Base-by-base conservation (phyloP, 2,888 invertebrate genomes). In the Drosophila colorata region DNA sequence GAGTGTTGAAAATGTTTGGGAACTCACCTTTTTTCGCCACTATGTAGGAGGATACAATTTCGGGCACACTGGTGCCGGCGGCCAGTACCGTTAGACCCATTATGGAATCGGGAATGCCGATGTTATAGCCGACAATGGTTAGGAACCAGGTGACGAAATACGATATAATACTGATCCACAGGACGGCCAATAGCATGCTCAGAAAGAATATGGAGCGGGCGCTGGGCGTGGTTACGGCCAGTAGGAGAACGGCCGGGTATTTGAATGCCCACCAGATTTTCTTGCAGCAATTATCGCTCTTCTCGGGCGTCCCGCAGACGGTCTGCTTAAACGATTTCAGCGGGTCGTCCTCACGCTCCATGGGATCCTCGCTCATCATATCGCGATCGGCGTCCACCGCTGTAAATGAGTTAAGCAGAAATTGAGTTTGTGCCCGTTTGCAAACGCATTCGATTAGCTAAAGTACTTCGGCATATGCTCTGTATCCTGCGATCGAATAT, bases 131-230 rank as follows among this genome's bases (percentile, higher is more conserved):
- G 78, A 98, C 96, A 74, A 97, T 95, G 56, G 98, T 96, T 69
- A 98, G 97, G 96, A 97, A 97, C 98, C 98, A 98, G 20, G 98
- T 97, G 18, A 98, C 96, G 8, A 98, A 93, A 90, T 98, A 98
- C 1, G 98, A 97, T 35, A 97, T 93, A 0, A 95, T 95, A 56
- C 97, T 97, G 77, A 98, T 97, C 98, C 98, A 98, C 33, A 97
- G 93, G 67, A 98, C 96, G 85, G 97, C 97, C 95, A 98, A 95
- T 28, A 97, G 92, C 89, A 98, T 97, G 0, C 97, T 97, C 6
- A 97, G 90, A 0, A 97, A 96, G 89, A 96, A 97, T 94, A 71
- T 31, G 1, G 67, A 56, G 1, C 83, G 69, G 0, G 69, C 68
- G 59, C 81, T 84, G 95, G 96, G 84, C 95, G 95, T 87, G 95